phyloP scores from a whole-genome alignment of 2,888 invertebrate species.

The Troilus luridus region DNA sequence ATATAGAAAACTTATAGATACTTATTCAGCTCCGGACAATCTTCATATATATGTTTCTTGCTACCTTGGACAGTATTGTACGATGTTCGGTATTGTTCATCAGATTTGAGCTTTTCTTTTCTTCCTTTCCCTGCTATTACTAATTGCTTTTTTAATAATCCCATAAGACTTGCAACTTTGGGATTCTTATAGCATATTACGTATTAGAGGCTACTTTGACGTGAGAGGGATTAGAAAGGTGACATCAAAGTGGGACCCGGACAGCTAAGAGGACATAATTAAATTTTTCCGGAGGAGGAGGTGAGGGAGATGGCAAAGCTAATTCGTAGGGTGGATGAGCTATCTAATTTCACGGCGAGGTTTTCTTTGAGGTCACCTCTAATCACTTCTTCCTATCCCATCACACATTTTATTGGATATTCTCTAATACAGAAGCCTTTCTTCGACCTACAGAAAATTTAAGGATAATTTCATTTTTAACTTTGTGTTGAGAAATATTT shows the following conservation, averaged over 20 bases:
- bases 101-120: too few species aligned
- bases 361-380: slow-evolving; percentile 14
- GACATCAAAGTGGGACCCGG: background rate
- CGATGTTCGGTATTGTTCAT: too few species aligned
- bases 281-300: background rate
- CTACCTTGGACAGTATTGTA: too few species aligned
- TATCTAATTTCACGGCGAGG: slow-evolving; percentile 6
- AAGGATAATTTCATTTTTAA: too few species aligned
- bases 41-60: too few species aligned
- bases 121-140: too few species aligned
- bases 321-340: slow-evolving; percentile 4
- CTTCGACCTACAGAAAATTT: background rate
- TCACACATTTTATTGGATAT: slow-evolving; percentile 1
- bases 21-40: too few species aligned
- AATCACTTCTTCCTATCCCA: background rate
- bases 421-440: background rate
- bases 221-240: background rate
- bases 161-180: background rate
- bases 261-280: background rate
- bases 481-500: too few species aligned
- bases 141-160: background rate
- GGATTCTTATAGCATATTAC: background rate
- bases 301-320: slow-evolving; percentile 1
- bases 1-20: too few species aligned
- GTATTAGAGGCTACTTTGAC: background rate